Evolutionary conservation across 2,797 vertebrate genomes (phyloP), one percentile per base, ranked within the genome.

Genomic region (Cynodonichthys magdalenae): DNA sequence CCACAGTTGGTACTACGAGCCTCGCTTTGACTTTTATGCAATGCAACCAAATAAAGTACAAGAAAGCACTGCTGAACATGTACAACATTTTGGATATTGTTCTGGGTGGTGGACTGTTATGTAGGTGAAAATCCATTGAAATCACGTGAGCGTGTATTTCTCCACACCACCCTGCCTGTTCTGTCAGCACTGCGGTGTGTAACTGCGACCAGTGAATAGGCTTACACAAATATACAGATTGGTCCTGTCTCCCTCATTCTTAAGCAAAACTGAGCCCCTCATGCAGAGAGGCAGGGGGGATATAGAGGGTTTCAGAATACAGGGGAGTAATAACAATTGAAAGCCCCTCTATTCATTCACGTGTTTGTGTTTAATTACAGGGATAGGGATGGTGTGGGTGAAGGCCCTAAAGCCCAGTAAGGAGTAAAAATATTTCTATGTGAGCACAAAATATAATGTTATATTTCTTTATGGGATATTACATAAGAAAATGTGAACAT

Each of bases 221-320:
- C 63, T 81, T 74, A 75, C 61, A 63, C 66, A 90, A 84, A 86
- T 84, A 82, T 63, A 83, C 79, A 74, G 45, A 77, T 6, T 17
- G 8, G 44, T 52, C 14, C 15, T 15, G 46, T 19, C 45, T 63
- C 47, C 15, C 31, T 27, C 41, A 45, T 49, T 6, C 59, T 46
- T 49, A 68, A 53, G 50, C 73, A 65, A 39, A 39, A 76, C 29
- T 41, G 28, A 77, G 48, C 20, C 34, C 24, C 59, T 52, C 59
- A 66, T 77, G 61, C 73, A 70, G 6, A 54, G 76, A 80, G 77
- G 76, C 59, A 72, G 31, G 61, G 51, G 68, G 80, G 86, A 85
- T 84, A 77, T 63, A 53, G 58, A 74, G 34, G n/a, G 74, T 78
- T 79, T 88, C 69, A 82, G 69, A 20, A 63, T 69, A 66, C 45